Percentiles rank a stretch among this genome's conserved stretches.
Conservation (phyloP, 2,113 vertebrate species). For the Thermophis baileyi region DNA sequence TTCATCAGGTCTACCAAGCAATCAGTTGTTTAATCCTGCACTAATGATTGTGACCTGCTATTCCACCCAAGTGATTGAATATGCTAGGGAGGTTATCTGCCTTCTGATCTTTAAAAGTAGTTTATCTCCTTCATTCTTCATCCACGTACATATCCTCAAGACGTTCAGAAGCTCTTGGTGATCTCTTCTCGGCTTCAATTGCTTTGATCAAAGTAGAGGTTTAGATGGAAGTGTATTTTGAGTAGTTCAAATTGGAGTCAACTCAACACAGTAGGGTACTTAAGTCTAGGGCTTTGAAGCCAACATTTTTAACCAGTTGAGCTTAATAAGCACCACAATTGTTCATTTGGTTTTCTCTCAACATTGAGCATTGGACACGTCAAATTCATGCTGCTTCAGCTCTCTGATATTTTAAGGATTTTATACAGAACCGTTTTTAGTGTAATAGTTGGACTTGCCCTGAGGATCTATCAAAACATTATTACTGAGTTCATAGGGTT, state of each 20-base stretch:
- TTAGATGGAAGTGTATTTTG: neutral
- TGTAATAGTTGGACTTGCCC: neutral
- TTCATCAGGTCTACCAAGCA: constrained; percentile 25
- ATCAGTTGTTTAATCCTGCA: neutral
- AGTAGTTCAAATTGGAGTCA: neutral
- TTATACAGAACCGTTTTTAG: neutral
- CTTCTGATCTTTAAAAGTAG: neutral
- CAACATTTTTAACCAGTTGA: neutral
- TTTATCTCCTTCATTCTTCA: neutral
- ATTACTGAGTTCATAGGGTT: neutral
- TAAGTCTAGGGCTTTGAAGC: neutral
- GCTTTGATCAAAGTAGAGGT: neutral
- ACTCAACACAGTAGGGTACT: constrained; percentile 9
- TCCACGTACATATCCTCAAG: too few species aligned
- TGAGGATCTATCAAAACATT: neutral
- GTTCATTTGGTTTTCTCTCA: neutral
- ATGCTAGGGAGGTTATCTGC: constrained; percentile 12
- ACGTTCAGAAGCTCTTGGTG: neutral
- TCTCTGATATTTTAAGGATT: neutral
- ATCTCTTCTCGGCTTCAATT: neutral
- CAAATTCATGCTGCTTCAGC: neutral
- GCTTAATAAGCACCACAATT: neutral
- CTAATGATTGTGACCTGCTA: constrained; percentile 11
- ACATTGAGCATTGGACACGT: neutral
- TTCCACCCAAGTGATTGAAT: neutral